Percentiles rank a stretch among this genome's conserved stretches.
Conservation (phyloP, 2,113 vertebrate species). For the Mesembrinibis cayennensis region DNA sequence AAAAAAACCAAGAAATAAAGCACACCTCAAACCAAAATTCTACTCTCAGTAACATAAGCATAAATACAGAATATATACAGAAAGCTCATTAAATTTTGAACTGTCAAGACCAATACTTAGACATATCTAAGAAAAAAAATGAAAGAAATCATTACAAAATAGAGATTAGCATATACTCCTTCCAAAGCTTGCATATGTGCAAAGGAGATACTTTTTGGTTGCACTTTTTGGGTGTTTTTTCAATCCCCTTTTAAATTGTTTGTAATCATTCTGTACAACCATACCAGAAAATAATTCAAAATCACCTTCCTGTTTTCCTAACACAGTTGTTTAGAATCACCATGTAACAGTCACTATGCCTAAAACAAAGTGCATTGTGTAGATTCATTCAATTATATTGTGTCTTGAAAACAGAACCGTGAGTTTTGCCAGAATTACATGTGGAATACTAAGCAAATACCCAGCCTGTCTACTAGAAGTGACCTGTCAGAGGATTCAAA, state of each 20-base stretch:
- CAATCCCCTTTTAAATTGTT: neutral
- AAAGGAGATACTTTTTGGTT: neutral
- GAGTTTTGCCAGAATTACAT: neutral
- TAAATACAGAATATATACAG: neutral
- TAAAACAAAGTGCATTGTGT: neutral
- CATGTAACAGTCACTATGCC: neutral
- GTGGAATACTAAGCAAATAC: neutral
- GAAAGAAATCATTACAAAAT: neutral
- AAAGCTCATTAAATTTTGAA: neutral
- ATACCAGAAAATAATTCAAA: neutral
- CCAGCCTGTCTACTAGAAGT: neutral
- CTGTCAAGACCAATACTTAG: neutral
- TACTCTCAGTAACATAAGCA: neutral
- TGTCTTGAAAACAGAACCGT: neutral
- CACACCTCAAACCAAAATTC: neutral
- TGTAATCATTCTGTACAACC: neutral
- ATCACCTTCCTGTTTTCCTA: neutral
- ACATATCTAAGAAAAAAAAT: neutral
- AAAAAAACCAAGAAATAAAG: neutral
- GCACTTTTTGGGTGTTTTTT: neutral
- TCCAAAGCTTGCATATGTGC: neutral
- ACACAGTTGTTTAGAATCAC: neutral
- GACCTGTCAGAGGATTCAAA: neutral
- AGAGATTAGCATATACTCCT: neutral
- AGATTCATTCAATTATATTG: neutral